Percentiles rank a stretch among this genome's conserved stretches.
Evolutionary conservation across 2,113 vertebrate species (phyloP).

Genomic region (Cairina moschata): DNA sequence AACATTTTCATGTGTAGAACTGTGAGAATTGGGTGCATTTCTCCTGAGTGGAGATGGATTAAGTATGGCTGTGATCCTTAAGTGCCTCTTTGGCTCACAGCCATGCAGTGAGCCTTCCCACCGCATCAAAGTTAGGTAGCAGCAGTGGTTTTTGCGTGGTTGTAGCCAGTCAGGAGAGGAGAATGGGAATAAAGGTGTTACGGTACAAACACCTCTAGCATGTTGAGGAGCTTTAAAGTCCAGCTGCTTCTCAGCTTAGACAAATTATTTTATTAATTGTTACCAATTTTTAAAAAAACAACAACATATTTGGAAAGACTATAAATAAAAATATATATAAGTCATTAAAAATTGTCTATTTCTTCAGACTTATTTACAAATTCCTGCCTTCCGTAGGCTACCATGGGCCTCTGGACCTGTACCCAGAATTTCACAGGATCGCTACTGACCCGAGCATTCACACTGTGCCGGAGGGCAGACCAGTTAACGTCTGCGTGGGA

Average conservation of each 20-base stretch:
- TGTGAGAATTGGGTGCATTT: not conserved
- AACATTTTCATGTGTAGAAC: not conserved
- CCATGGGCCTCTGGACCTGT: slow-evolving; percentile 94
- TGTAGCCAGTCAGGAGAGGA: not conserved
- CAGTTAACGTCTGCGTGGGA: slow-evolving; percentile 92
- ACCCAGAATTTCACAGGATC: slow-evolving; percentile 95
- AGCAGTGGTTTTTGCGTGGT: not conserved
- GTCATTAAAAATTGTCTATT: not conserved
- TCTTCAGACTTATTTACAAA: not conserved
- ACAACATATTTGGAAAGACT: too few species aligned
- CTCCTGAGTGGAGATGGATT: not conserved
- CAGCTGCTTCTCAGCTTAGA: not conserved
- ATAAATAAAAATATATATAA: too few species aligned
- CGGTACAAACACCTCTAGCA: not conserved
- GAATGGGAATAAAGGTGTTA: not conserved
- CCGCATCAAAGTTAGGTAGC: not conserved
- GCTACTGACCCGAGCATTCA: slow-evolving; percentile 90
- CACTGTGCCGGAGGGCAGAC: slow-evolving; percentile 86
- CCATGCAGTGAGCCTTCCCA: not conserved
- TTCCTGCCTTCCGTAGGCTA: slow-evolving; percentile 80
- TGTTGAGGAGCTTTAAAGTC: not conserved
- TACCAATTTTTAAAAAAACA: not conserved
- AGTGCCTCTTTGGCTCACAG: not conserved
- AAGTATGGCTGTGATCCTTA: not conserved
- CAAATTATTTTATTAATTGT: not conserved